A percentile compares a stretch with the other conserved stretches of the same genome.
Conservation (phyloP, 1,140 invertebrate species). For the Megalopta genalis region DNA sequence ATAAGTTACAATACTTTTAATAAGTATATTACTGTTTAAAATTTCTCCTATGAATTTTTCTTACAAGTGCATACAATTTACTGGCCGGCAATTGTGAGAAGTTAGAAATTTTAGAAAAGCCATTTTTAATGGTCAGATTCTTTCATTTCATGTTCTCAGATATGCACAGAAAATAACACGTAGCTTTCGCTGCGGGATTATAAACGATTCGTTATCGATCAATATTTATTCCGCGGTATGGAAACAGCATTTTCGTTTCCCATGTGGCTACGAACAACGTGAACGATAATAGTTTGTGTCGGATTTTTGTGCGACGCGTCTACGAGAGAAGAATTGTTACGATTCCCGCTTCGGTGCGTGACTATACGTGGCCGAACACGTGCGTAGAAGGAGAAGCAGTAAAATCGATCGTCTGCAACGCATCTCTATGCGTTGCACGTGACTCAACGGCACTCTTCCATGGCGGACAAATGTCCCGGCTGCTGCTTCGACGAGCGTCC, state of each 20-base stretch:
- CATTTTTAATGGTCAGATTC: no score
- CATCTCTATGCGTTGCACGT: slow-evolving; percentile 62
- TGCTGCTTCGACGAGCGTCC: slow-evolving; percentile 8
- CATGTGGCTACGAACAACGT: not conserved
- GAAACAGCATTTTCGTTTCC: not conserved
- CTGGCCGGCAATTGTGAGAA: no score
- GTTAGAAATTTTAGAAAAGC: no score
- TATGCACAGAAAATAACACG: no score
- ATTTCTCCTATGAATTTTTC: no score
- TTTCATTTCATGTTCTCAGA: no score
- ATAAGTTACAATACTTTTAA: no score
- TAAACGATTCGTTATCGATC: not conserved
- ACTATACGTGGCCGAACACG: slow-evolving; percentile 48
- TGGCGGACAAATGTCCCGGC: slow-evolving; percentile 52
- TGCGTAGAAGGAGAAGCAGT: slow-evolving; percentile 43
- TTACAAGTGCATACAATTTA: no score
- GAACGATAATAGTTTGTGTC: not conserved
- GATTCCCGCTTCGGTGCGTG: slow-evolving; percentile 14
- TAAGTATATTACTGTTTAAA: no score
- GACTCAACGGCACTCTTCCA: slow-evolving; percentile 53
- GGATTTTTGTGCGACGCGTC: not conserved
- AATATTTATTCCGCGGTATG: not conserved
- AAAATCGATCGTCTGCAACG: slow-evolving; percentile 64
- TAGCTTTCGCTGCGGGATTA: no score
- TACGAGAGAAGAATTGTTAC: slow-evolving; percentile 1